A percentile compares a stretch with the other conserved stretches of the same genome.
phyloP scores from a whole-genome alignment of 1,140 invertebrate species.

The Chelonus insularis region DNA sequence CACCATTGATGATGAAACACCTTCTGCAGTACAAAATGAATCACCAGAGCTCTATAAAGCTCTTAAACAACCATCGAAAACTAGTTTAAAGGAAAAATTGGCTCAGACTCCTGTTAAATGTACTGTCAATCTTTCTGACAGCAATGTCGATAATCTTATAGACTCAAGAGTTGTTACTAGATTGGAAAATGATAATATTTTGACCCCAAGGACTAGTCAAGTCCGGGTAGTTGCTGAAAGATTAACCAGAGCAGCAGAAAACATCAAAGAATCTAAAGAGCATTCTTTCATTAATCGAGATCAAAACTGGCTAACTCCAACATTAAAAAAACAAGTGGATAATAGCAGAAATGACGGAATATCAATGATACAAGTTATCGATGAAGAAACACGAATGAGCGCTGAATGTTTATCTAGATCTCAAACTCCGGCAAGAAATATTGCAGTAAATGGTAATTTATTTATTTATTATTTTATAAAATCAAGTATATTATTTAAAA shows the following conservation, averaged over 20 bases:
- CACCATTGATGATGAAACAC: slow-evolving; percentile 15
- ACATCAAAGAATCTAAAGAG: slow-evolving; percentile 30
- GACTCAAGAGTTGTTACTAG: slow-evolving; percentile 13
- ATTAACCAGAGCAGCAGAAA: slow-evolving; percentile 19
- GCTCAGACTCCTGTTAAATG: background rate
- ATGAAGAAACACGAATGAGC: slow-evolving; percentile 88
- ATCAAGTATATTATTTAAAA: slow-evolving; percentile 26
- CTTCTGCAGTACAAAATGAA: slow-evolving; percentile 10
- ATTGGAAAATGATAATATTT: slow-evolving; percentile 7
- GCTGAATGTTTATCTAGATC: slow-evolving; percentile 66
- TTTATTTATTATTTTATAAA: slow-evolving; percentile 16
- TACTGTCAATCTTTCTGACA: slow-evolving; percentile 1
- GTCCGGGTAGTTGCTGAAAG: background rate
- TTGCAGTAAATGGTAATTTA: slow-evolving; percentile 44
- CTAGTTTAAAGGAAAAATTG: slow-evolving; percentile 18
- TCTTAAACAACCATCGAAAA: slow-evolving; percentile 39
- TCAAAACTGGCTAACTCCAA: slow-evolving; percentile 53
- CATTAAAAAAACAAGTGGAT: slow-evolving; percentile 44
- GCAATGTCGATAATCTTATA: slow-evolving; percentile 19
- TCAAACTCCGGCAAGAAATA: slow-evolving; percentile 59
- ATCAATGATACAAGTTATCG: slow-evolving; percentile 70
- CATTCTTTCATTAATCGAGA: slow-evolving; percentile 32
- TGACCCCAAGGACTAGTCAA: background rate
- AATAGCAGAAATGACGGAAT: slow-evolving; percentile 38
- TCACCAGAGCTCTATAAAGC: slow-evolving; percentile 46